Base-by-base conservation (phyloP, 2,113 vertebrate genomes). In the Grammomys dolichurus region DNA sequence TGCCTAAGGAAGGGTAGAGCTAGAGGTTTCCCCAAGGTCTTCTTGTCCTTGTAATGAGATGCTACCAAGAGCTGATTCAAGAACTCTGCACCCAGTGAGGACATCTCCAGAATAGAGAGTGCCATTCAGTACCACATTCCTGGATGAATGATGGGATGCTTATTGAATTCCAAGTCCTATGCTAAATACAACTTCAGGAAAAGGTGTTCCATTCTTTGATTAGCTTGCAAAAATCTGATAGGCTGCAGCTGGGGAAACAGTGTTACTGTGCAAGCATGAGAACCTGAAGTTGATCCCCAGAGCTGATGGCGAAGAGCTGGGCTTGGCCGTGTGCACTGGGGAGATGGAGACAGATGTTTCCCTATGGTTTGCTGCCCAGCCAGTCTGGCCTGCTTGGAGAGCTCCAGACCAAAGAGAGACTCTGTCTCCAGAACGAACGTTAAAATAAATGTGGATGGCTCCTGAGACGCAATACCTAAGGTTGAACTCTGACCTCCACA, bases 21-120 rank as follows among this genome's bases (percentile, higher is more conserved):
- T 36, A 28, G 56, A 86, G 6, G 28, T 43, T 31, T 9, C 1
- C 20, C 81, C 48, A 13, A 7, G 76, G 33, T 63, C n/a, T 67
- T 19, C 63, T 72, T 26, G 6, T 19, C 26, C 76, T 0, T 85
- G 73, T 65, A 26, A 10, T 26, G 12, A 4, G 22, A n/a, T 12
- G 4, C 58, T 80, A 36, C 46, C 54, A 28, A 26, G 46, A 76
- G 67, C 73, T 87, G 4, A 2, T 75, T 56, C n/a, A n/a, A 19
- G 60, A 77, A 90, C 31, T 2, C 0, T 28, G 36, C 28, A 51
- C 40, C 58, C 11, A 10, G 24, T n/a, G 16, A 56, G 40, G 33
- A 1, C 6, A 10, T n/a, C 5, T 26, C 5, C 0, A 60, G 73
- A 13, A 24, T 11, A 31, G 20, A 17, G 0, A 16, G 7, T 24